These are phyloP conservation scores for Pipistrellus pygmaeus DNA, from an alignment of 2,797 vertebrate species.

Conservation along the genomic window DNA sequence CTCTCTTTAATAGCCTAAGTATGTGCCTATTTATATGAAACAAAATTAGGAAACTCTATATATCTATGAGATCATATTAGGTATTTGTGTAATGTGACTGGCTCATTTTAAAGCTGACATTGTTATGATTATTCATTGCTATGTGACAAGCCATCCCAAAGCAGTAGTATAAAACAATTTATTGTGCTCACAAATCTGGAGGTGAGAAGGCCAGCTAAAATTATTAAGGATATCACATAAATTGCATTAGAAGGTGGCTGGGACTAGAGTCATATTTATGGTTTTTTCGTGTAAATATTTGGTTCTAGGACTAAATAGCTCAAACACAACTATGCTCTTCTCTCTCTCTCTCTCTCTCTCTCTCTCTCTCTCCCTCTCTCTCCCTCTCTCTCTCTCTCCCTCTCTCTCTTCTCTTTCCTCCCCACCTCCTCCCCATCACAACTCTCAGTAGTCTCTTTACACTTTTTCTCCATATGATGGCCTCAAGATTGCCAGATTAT, in stretches of 20 bases:
- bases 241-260: neutral
- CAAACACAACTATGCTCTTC: neutral
- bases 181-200: conserved; percentile 3
- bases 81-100: neutral
- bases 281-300: neutral
- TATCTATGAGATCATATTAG: neutral
- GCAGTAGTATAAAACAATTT: neutral
- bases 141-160: neutral
- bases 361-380: neutral
- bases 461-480: neutral
- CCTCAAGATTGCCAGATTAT: neutral
- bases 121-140: neutral
- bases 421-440: too few species aligned
- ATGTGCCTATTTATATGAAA: neutral
- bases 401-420: neutral
- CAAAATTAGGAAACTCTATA: neutral
- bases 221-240: neutral
- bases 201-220: neutral
- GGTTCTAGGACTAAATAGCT: neutral
- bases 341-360: neutral
- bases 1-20: neutral
- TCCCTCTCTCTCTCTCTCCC: neutral
- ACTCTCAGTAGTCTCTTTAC: neutral
- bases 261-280: neutral
- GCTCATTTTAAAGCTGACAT: neutral